Conservation (phyloP, 2,888 invertebrate species). For the Cremastinae sp. region DNA sequence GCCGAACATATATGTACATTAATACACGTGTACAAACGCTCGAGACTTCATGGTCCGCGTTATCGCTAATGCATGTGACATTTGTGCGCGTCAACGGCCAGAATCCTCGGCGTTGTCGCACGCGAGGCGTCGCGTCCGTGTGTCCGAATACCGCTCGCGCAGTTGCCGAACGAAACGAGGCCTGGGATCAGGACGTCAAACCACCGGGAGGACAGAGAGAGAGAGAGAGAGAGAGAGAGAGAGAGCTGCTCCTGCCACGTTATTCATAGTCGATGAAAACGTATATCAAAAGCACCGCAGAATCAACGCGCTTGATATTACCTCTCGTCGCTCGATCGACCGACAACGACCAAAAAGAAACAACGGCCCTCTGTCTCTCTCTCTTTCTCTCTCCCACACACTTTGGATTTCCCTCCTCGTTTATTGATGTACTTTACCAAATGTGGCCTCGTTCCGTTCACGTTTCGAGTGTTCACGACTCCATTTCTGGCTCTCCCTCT, state of each 20-base stretch:
- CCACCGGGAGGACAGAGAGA: conserved; percentile 50
- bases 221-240: no score
- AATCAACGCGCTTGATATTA: conserved; percentile 45
- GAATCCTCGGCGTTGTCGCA: conserved; percentile 45
- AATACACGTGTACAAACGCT: background rate
- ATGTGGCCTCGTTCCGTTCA: conserved; percentile 30
- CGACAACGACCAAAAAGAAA: conserved; percentile 18
- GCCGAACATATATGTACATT: conserved; percentile 64
- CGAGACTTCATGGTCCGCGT: conserved; percentile 62
- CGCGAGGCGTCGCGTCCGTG: conserved; percentile 4
- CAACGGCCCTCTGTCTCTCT: conserved; percentile 8
- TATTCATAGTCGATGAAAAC: conserved; percentile 61
- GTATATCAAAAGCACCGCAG: conserved; percentile 36
- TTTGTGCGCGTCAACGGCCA: conserved; percentile 70
- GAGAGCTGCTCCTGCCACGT: conserved; percentile 11
- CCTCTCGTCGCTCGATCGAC: conserved; percentile 44
- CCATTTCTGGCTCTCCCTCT: conserved; percentile 8
- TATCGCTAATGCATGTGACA: conserved; percentile 76
- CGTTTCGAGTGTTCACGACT: conserved; percentile 26
- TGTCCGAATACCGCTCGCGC: background rate
- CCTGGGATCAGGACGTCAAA: conserved; percentile 26
- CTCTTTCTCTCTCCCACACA: background rate
- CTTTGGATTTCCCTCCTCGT: background rate
- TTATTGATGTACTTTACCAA: conserved; percentile 24
- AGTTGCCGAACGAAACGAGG: no score